phyloP scores from a whole-genome alignment of 2,113 vertebrate genomes.

The Phylloscopus whistleri region DNA sequence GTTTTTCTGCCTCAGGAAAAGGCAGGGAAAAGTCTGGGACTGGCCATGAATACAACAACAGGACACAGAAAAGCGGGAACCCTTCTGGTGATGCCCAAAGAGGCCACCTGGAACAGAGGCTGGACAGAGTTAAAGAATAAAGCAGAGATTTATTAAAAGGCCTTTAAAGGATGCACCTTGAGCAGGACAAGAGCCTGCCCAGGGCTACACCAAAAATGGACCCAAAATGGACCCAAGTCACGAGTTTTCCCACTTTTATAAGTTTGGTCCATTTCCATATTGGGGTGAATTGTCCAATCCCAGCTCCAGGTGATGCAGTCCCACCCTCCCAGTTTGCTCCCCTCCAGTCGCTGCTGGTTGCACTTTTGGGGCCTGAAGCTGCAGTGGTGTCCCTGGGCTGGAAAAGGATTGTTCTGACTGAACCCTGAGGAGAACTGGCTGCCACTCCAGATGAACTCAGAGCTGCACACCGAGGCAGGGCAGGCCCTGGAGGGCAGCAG shows the following conservation, averaged over 20 bases:
- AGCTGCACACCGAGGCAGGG: neutral
- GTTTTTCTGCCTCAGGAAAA: neutral
- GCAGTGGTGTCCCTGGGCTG: neutral
- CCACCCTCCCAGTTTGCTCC: too few species aligned
- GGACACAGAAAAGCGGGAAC: neutral
- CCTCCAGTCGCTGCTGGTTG: too few species aligned
- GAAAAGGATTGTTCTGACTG: neutral
- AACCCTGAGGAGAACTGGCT: neutral
- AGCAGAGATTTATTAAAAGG: neutral
- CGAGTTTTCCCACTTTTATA: accelerated
- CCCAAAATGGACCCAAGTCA: neutral
- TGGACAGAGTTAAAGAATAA: neutral
- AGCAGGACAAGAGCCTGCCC: too few species aligned
- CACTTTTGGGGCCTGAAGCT: neutral
- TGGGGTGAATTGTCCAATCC: too few species aligned
- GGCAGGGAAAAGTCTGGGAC: neutral
- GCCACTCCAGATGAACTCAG: accelerated
- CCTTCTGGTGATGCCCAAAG: neutral
- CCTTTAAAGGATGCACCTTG: too few species aligned
- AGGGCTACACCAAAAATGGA: too few species aligned
- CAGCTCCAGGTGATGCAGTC: too few species aligned
- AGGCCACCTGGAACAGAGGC: neutral
- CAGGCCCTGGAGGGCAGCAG: too few species aligned
- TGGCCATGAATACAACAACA: accelerated
- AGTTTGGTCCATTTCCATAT: neutral